Conservation (phyloP, 2,888 invertebrate species). For the Trypoxylon attenuatum region DNA sequence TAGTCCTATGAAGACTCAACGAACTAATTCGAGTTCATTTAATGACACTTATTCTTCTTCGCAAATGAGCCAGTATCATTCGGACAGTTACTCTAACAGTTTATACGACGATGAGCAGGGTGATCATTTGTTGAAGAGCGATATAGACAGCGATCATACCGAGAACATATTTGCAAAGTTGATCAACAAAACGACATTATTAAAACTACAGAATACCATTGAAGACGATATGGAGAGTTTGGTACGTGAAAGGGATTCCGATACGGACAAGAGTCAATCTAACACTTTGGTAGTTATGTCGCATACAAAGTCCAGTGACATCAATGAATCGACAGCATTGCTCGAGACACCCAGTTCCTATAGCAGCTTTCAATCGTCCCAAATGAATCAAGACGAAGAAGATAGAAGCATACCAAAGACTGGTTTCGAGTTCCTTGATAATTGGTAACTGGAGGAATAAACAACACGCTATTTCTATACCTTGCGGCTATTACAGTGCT, state of each 20-base stretch:
- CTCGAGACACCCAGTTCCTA: slow-evolving; percentile 71
- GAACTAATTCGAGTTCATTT: slow-evolving; percentile 57
- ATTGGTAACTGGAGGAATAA: too few relatives aligned
- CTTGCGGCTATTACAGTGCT: too few relatives aligned
- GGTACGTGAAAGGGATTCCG: slow-evolving; percentile 58
- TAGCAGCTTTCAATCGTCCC: slow-evolving; percentile 68
- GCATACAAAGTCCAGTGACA: slow-evolving; percentile 64
- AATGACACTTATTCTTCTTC: slow-evolving; percentile 63
- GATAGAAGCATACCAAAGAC: slow-evolving; percentile 75
- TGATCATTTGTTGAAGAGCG: slow-evolving; percentile 50
- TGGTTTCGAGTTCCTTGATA: slow-evolving; percentile 77
- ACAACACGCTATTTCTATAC: too few relatives aligned
- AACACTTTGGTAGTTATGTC: slow-evolving; percentile 61
- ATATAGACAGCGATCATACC: slow-evolving; percentile 59
- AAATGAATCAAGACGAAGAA: slow-evolving; percentile 67
- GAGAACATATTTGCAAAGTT: slow-evolving; percentile 67
- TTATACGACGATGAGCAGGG: slow-evolving; percentile 63
- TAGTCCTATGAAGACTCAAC: slow-evolving; percentile 61
- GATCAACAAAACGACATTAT: slow-evolving; percentile 66
- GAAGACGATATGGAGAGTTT: slow-evolving; percentile 65
- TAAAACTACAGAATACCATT: slow-evolving; percentile 63
- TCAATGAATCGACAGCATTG: slow-evolving; percentile 66
- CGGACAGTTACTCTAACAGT: slow-evolving; percentile 66
- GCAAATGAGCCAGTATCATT: slow-evolving; percentile 63
- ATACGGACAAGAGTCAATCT: slow-evolving; percentile 60